Evolutionary conservation across 2,888 invertebrate species (phyloP), one percentile per base, ranked within the genome.

Genomic region (Eilema sororculum): DNA sequence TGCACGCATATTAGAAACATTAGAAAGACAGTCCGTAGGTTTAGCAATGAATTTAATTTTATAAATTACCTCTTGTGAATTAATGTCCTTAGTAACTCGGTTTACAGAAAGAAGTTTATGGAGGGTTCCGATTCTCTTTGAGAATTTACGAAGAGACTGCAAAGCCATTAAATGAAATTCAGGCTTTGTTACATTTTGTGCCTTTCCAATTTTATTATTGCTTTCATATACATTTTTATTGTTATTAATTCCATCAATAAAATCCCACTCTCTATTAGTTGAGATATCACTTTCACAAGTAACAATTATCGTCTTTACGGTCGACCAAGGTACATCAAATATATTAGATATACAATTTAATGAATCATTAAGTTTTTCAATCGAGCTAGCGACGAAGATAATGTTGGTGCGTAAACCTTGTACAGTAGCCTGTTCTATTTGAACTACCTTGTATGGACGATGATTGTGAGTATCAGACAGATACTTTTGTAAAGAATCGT

Each of bases 51-150:
- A 59, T 59, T 59, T 59, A 25, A 59, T 59, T 8, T 59, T 20
- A 6, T 59, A 62, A 74, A 80, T 58, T 82, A 64, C 12, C 76
- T 78, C 20, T 71, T 65, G 67, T 82, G 75, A 0, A 57, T 30
- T 0, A 62, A 41, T 22, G n/a, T 3, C 58, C 4, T 20, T 65
- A 6, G 60, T 65, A 25, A 72, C 71, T 9, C 75, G 9, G 95
- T 80, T 69, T 89, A 79, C 46, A 28, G 60, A 16, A 0, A 87
- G 77, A 3, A 93, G 71, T 41, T 71, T 76, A 64, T 82, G 75
- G 0, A 63, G 24, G 16, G 73, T 56, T 0, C 77, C 77, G n/a
- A 63, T 68, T 61, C 68, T 72, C 59, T 79, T 58, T 0, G 81
- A 37, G 57, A 37, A 76, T 52, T 73, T 68, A 13, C 33, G 30